A percentile compares a stretch with the other conserved stretches of the same genome.
Conservation (phyloP, 2,888 invertebrate genomes). For the Prenolepis imparis region DNA sequence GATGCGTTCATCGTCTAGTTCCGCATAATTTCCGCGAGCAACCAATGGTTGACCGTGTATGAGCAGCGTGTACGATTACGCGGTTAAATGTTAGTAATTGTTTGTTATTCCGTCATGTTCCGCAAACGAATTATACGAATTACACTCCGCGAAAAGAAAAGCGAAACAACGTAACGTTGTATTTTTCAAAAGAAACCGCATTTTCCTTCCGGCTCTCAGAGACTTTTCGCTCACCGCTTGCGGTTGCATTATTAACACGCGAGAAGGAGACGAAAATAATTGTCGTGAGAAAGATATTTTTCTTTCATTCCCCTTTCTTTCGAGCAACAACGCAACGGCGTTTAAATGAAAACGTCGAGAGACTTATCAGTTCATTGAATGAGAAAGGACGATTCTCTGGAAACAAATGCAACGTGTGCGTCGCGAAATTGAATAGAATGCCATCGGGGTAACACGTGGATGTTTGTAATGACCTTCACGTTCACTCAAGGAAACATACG, state of each 20-base stretch:
- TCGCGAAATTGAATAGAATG: constrained; percentile 37
- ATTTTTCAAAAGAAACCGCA: constrained; percentile 6
- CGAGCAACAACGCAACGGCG: not conserved
- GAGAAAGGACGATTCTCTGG: constrained; percentile 27
- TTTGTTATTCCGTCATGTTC: constrained; percentile 44
- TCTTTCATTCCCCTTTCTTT: not conserved
- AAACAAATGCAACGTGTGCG: constrained; percentile 36
- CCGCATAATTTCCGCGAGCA: constrained; percentile 50
- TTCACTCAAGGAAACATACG: constrained; percentile 48
- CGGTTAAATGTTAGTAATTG: constrained; percentile 51
- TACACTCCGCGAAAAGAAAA: constrained; percentile 7
- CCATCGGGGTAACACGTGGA: constrained; percentile 36
- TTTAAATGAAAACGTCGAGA: constrained; percentile 23
- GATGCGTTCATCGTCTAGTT: constrained; percentile 50
- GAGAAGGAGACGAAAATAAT: not conserved
- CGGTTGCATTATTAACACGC: not conserved
- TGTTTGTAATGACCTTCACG: constrained; percentile 51
- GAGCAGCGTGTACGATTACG: constrained; percentile 16
- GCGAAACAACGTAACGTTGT: not conserved
- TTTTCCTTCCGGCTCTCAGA: constrained; percentile 25
- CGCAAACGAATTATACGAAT: constrained; percentile 50
- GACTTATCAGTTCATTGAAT: constrained; percentile 50
- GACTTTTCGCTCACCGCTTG: constrained; percentile 2
- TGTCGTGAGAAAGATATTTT: constrained; percentile 16
- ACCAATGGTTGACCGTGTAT: constrained; percentile 37